Evolutionary conservation across 2,888 invertebrate genomes (phyloP).

Genomic region (Leptopilina syphax): DNA sequence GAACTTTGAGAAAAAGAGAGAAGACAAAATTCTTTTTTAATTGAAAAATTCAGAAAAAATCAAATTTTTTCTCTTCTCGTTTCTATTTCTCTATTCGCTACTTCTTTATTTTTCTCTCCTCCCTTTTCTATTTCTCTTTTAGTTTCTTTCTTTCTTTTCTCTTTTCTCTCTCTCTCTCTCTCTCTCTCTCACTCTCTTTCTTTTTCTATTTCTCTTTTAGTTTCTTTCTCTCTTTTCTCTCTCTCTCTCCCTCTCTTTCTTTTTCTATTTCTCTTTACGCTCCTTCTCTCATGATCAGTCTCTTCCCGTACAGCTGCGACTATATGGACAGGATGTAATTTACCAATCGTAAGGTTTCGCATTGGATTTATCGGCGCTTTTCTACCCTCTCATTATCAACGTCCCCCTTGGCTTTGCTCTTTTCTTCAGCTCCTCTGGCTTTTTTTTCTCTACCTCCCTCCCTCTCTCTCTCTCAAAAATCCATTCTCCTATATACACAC

Average conservation of each 20-base stretch:
- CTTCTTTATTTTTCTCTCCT: not conserved
- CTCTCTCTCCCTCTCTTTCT: not conserved
- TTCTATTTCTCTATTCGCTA: too few relatives aligned
- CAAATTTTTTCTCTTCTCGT: too few relatives aligned
- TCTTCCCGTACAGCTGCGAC: constrained; percentile 45
- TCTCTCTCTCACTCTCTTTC: not conserved
- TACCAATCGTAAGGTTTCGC: constrained; percentile 76
- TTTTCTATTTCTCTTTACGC: not conserved
- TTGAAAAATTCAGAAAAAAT: too few relatives aligned
- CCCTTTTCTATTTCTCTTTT: not conserved
- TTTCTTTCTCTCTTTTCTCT: not conserved
- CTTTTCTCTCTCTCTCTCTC: not conserved
- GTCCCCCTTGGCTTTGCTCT: constrained; percentile 62
- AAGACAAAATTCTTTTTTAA: too few relatives aligned
- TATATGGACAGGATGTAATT: constrained; percentile 74
- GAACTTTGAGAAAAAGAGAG: too few relatives aligned
- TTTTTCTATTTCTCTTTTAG: not conserved
- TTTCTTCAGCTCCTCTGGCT: constrained; percentile 13
- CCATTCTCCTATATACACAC: not conserved
- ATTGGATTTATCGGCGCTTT: constrained; percentile 76
- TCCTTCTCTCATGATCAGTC: not conserved
- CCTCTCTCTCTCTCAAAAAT: too few relatives aligned
- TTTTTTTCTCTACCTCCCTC: too few relatives aligned
- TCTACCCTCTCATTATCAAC: constrained; percentile 76
- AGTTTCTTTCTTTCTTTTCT: not conserved